A percentile compares a stretch with the other conserved stretches of the same genome.
Conservation (phyloP, 2,113 vertebrate genomes). For the Muntiacus muntjak region DNA sequence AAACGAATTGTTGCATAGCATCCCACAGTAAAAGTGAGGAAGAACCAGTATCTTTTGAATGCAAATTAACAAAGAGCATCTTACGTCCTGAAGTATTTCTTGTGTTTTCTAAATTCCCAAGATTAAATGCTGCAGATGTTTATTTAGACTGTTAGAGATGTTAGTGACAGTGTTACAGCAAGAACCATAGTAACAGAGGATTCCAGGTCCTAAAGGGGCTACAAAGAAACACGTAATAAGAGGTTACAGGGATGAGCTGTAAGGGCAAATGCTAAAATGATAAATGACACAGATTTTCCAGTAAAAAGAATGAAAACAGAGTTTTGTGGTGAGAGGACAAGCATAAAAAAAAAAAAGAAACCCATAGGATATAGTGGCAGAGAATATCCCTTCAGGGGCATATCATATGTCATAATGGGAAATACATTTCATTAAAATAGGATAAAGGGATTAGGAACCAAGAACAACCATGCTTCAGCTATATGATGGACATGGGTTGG, state of each 20-base stretch:
- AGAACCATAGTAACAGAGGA: neutral
- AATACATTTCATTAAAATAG: neutral
- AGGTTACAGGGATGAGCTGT: neutral
- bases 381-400: neutral
- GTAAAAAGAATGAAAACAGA: conserved; percentile 21
- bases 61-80: neutral
- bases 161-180: neutral
- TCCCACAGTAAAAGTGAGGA: conserved; percentile 5
- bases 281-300: neutral
- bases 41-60: neutral
- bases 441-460: neutral
- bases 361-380: neutral
- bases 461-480: neutral
- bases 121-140: neutral
- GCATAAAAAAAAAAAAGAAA: neutral
- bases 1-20: neutral
- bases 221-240: neutral
- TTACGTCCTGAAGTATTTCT: neutral
- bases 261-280: neutral
- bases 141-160: neutral
- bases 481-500: neutral
- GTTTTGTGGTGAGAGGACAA: neutral
- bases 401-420: neutral
- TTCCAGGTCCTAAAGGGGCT: neutral
- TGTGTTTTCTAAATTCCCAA: neutral